Conservation (phyloP, 1,140 invertebrate genomes). For the Macrotrachela quadricornifera region DNA sequence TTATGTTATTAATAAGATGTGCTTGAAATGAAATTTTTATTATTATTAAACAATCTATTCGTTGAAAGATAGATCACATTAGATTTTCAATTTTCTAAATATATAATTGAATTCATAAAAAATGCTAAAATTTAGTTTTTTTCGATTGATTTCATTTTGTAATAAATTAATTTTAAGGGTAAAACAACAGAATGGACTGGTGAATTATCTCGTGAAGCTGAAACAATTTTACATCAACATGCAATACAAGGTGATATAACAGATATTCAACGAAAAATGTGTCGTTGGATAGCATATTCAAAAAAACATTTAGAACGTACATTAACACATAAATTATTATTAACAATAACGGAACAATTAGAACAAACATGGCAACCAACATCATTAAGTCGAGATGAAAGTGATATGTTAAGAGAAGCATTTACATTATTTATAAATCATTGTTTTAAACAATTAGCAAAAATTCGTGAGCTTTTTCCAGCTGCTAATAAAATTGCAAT, state of each 20-base stretch:
- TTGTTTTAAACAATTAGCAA: constrained; percentile 49
- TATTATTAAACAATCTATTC: too few species aligned
- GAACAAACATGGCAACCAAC: constrained; percentile 40
- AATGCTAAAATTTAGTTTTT: too few species aligned
- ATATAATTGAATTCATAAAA: too few species aligned
- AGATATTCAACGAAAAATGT: constrained; percentile 56
- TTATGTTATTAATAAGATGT: too few species aligned
- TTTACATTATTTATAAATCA: constrained; percentile 60
- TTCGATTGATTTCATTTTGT: background rate
- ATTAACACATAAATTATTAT: constrained; percentile 44
- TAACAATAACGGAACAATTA: constrained; percentile 44
- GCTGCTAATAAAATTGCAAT: constrained; percentile 47
- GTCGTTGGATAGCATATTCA: constrained; percentile 58
- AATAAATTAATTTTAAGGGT: constrained; percentile 33
- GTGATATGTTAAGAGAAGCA: constrained; percentile 63
- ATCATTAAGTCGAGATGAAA: constrained; percentile 52
- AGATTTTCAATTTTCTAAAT: too few species aligned
- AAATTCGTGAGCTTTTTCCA: constrained; percentile 60
- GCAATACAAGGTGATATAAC: constrained; percentile 79
- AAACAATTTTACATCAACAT: constrained; percentile 75
- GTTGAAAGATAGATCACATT: too few species aligned
- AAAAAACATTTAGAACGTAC: constrained; percentile 42
- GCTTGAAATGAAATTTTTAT: too few species aligned
- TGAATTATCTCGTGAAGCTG: constrained; percentile 55
- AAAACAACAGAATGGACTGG: constrained; percentile 77